Conservation (phyloP, 2,113 vertebrate species). For the Cyprinodon brontotheroides region DNA sequence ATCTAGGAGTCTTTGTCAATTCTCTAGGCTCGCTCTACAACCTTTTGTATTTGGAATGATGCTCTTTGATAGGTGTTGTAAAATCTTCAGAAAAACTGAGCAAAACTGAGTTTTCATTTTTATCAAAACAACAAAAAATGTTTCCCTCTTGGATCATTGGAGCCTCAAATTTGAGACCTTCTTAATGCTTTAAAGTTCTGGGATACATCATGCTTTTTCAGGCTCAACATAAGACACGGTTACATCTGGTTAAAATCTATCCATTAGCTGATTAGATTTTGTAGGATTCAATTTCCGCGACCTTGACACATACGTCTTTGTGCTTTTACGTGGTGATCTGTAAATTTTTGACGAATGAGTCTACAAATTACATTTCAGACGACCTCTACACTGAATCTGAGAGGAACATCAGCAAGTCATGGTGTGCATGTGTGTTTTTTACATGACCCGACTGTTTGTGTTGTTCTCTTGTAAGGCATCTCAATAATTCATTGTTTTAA, state of each 20-base stretch:
- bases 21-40: no score
- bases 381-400: conserved; percentile 17
- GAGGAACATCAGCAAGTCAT: conserved; percentile 3
- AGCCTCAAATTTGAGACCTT: no score
- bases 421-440: neutral
- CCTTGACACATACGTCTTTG: neutral
- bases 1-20: no score
- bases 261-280: conserved; percentile 17
- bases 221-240: neutral
- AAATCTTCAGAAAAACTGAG: no score
- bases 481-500: conserved; percentile 57
- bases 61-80: no score
- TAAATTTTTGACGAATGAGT: conserved; percentile 22
- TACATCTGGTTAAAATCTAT: neutral
- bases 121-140: no score
- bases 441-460: conserved; percentile 13
- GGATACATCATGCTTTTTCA: neutral
- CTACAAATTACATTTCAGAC: conserved; percentile 28
- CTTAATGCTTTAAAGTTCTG: neutral
- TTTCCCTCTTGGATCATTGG: no score
- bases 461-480: conserved; percentile 8
- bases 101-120: no score
- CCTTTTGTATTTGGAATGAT: no score
- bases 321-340: conserved; percentile 20
- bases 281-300: neutral